Evolutionary conservation across 2,797 vertebrate species (phyloP).

Genomic region (Propithecus deckenii): DNA sequence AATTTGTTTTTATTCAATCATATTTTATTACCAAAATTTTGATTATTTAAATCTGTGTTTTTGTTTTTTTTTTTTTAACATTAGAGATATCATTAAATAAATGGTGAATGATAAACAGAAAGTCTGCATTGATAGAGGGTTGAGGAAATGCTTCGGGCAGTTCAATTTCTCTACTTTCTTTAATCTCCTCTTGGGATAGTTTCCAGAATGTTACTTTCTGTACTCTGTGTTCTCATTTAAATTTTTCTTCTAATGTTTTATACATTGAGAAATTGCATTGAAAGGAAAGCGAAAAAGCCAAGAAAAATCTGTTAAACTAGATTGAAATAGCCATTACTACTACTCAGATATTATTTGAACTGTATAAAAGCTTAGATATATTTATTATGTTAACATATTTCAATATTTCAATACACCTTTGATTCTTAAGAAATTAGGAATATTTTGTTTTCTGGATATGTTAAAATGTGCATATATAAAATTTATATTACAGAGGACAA

Average conservation of each 20-base stretch:
- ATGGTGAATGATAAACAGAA: not conserved
- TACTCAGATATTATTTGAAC: not conserved
- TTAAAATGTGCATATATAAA: not conserved
- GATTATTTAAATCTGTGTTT: not conserved
- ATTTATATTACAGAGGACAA: not conserved
- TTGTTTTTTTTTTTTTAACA: not conserved
- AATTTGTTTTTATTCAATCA: not conserved
- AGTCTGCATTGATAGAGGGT: not conserved
- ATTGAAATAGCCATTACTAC: conserved; percentile 52
- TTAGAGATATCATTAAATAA: conserved; percentile 14
- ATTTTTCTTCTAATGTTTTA: conserved; percentile 71
- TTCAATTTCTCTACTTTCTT: not conserved
- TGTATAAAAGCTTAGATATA: not conserved
- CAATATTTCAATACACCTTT: not conserved
- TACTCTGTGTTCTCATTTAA: conserved; percentile 72
- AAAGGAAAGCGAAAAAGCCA: conserved; percentile 66
- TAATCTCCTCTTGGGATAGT: conserved; percentile 38
- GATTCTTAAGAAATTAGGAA: not conserved
- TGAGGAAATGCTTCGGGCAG: not conserved
- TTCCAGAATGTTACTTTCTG: conserved; percentile 64
- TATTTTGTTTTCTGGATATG: not conserved
- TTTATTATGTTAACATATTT: not conserved
- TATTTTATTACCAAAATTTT: not conserved
- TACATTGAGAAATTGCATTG: conserved; percentile 53
- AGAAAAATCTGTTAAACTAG: conserved; percentile 56